Conservation (phyloP, 2,888 invertebrate species). For the Eueremaeus valkanovi region DNA sequence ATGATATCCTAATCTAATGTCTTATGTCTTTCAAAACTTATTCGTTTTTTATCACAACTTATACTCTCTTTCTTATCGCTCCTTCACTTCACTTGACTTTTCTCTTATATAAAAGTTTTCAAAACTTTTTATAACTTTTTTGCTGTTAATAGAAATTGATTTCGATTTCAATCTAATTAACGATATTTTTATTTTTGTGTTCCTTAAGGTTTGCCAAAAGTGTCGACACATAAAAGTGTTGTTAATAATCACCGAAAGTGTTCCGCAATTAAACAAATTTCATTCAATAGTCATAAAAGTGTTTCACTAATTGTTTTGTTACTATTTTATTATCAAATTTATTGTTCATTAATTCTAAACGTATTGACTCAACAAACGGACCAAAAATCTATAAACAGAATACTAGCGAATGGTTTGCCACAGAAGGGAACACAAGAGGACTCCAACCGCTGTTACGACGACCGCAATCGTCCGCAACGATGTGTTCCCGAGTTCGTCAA, state of each 20-base stretch:
- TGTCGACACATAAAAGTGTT: neutral
- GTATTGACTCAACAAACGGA: neutral
- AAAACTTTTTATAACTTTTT: neutral
- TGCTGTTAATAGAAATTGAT: too few species aligned
- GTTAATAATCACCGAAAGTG: conserved; percentile 12
- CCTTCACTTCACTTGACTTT: neutral
- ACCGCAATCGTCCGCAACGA: conserved; percentile 60
- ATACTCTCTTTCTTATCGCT: neutral
- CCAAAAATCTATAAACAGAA: conserved; percentile 7
- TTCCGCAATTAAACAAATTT: neutral
- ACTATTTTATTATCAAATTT: conserved; percentile 20
- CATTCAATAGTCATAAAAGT: conserved; percentile 10
- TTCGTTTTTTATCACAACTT: conserved; percentile 7
- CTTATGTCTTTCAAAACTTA: neutral
- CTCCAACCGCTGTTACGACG: conserved; percentile 51
- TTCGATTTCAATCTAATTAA: too few species aligned
- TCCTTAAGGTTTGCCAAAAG: neutral
- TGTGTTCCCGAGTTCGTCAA: conserved; percentile 96
- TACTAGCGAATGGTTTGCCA: neutral
- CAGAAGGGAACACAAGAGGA: neutral
- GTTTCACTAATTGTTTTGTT: conserved; percentile 3
- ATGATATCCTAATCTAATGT: neutral
- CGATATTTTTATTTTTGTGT: neutral
- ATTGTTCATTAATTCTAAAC: neutral
- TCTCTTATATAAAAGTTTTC: neutral